A percentile compares a stretch with the other conserved stretches of the same genome.
These are phyloP conservation scores for Hyles euphorbiae DNA, from an alignment of 1,140 invertebrate genomes.

Conservation along the genomic window DNA sequence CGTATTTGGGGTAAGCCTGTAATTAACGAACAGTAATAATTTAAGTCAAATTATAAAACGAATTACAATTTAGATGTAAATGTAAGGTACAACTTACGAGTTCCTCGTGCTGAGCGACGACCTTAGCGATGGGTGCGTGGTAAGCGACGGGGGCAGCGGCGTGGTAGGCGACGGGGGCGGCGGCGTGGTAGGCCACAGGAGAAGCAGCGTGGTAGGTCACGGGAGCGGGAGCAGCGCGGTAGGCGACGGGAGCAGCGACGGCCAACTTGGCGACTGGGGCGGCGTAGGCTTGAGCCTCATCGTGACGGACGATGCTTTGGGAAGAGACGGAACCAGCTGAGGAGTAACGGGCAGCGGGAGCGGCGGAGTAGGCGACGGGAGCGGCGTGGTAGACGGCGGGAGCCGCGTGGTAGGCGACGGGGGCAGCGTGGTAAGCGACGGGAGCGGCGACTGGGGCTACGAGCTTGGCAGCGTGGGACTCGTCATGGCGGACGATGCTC, in stretches of 20 bases:
- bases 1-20: constrained; percentile 66
- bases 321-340: constrained; percentile 29
- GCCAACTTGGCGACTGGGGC: constrained; percentile 9
- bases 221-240: constrained; percentile 27
- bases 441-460: constrained; percentile 23
- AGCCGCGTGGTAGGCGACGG: constrained; percentile 75
- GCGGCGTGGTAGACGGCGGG: constrained; percentile 24
- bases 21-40: background rate
- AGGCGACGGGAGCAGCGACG: constrained; percentile 12
- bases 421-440: constrained; percentile 52
- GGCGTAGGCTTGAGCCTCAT: constrained; percentile 6
- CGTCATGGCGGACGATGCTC: constrained; percentile 47
- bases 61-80: no score
- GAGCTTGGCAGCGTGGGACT: constrained; percentile 19
- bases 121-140: constrained; percentile 7
- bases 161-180: constrained; percentile 29
- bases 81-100: constrained; percentile 10
- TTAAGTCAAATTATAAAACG: no score
- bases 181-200: constrained; percentile 33
- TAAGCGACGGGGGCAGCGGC: constrained; percentile 9
- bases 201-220: constrained; percentile 28
- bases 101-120: constrained; percentile 12
- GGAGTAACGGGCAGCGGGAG: constrained; percentile 56
- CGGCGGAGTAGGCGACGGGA: constrained; percentile 52
- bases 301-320: constrained; percentile 28